Base-by-base conservation (phyloP, 2,888 invertebrate genomes). In the Diachrysia chrysitis region DNA sequence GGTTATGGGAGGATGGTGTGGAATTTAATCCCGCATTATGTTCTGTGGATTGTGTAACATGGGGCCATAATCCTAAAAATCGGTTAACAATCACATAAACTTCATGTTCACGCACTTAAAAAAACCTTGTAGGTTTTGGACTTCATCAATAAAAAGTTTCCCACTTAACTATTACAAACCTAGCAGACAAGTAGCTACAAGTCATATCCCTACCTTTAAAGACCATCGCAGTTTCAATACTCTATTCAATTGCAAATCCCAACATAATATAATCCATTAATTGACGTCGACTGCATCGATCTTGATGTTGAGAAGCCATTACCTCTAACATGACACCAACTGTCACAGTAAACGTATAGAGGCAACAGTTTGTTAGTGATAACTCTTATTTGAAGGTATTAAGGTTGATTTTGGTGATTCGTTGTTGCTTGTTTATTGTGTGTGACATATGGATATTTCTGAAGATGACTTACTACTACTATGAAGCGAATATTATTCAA, bases 311-410 rank as follows among this genome's bases (percentile, higher is more conserved):
- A 56, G 35, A 71, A 55, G 61, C 63, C 63, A 74, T 74, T 71
- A 76, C 58, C 21, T 51, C 63, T 58, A 76, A 76, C 77, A 71
- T 71, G 73, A 76, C 76, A 76, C 60, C 58, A 10, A 66, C 58
- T 71, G 72, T 63, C 77, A 61, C n/a, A n/a, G n/a, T n/a, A 42
- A 6, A 42, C 16, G 37, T 37, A 14, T 12, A 3, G n/a, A n/a
- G 5, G 42, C n/a, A 42, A n/a, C 7, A n/a, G 5, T n/a, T 16
- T 42, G 0, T 5, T n/a, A n/a, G 5, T 16, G n/a, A n/a, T 42
- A 42, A 6, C 42, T 42, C 42, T n/a, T 42, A 42, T 42, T 16
- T n/a, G 5, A n/a, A 42, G 6, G 42, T 6, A 1, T 0, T n/a
- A 42, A 42, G 42, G 42, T 42, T n/a, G 16, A 42, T 42, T 42